Evolutionary conservation across 2,888 invertebrate genomes (phyloP).

Genomic region (Lycocerus yunnanus): DNA sequence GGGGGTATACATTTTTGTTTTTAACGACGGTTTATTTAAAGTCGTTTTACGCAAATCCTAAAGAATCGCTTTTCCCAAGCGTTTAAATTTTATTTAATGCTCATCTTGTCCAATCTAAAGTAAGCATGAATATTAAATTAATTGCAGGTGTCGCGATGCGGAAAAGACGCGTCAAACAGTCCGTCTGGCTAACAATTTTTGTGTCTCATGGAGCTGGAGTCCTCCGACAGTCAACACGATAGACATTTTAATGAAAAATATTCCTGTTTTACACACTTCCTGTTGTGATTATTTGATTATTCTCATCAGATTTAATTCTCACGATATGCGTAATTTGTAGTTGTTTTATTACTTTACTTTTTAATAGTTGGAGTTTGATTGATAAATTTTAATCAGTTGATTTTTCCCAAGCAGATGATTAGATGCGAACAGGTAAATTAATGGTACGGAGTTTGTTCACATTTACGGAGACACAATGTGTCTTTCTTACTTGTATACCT

Average conservation of each 20-base stretch:
- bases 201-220: conserved; percentile 1
- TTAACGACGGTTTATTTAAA: not conserved
- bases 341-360: not conserved
- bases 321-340: not conserved
- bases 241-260: conserved; percentile 1
- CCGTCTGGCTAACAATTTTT: conserved; percentile 12
- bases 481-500: not conserved
- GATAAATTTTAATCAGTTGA: not conserved
- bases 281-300: not conserved
- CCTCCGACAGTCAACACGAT: not conserved
- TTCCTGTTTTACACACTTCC: not conserved
- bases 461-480: not conserved
- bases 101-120: not conserved
- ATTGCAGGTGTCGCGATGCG: conserved; percentile 11
- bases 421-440: too few relatives aligned
- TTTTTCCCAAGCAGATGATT: not conserved
- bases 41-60: not conserved
- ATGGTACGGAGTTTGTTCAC: not conserved
- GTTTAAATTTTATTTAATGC: not conserved
- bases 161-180: conserved; percentile 13
- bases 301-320: not conserved
- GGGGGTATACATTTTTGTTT: not conserved
- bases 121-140: conserved; percentile 9
- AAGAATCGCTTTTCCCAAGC: not conserved
- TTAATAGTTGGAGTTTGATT: not conserved